Evolutionary conservation across 2,113 vertebrate species (phyloP), one percentile per base, ranked within the genome.

Genomic region (Oceanodroma tethys): DNA sequence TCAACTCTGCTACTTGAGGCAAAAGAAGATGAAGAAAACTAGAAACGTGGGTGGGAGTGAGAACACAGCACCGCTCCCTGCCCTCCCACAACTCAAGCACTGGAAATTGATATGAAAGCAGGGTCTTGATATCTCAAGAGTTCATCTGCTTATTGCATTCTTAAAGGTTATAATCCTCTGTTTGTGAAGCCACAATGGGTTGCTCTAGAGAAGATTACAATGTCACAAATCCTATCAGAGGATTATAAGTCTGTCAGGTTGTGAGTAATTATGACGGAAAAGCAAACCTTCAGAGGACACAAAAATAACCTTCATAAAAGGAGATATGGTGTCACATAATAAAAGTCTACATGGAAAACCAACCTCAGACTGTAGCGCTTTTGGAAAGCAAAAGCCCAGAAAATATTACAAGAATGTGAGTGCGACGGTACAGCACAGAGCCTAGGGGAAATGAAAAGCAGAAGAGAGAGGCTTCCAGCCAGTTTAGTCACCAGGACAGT

Each of bases 61-160:
- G 86, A 95, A 65, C 38, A 78, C 50, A 95, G 76, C 76, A 84
- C 36, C 1, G 12, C 68, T 88, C 72, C 85, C 63, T 96, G 88
- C 73, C 88, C 76, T 95, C 94, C 80, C 40, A 83, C 91, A 80
- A 16, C 67, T 91, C 86, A 36, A 50, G 58, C 70, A 58, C 74
- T 95, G 71, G 89, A 85, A 92, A 89, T n/a, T 82, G 63, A 86
- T 80, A 86, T 6, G 86, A 89, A 93, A 89, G 78, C 84, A 66
- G 45, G 89, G 93, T 95, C 86, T 71, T 82, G 76, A 2, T 95
- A 95, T 91, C 95, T 93, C 42, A 45, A 56, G 81, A 95, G 89
- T 96, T 97, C 95, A 96, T 97, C 94, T 97, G 58, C 84, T 95
- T 95, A 96, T 68, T 96, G 93, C 84, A 45, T 89, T 67, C 94